A percentile compares a stretch with the other conserved stretches of the same genome.
phyloP scores from a whole-genome alignment of 2,888 invertebrate species.

The Drosophila affinis region DNA sequence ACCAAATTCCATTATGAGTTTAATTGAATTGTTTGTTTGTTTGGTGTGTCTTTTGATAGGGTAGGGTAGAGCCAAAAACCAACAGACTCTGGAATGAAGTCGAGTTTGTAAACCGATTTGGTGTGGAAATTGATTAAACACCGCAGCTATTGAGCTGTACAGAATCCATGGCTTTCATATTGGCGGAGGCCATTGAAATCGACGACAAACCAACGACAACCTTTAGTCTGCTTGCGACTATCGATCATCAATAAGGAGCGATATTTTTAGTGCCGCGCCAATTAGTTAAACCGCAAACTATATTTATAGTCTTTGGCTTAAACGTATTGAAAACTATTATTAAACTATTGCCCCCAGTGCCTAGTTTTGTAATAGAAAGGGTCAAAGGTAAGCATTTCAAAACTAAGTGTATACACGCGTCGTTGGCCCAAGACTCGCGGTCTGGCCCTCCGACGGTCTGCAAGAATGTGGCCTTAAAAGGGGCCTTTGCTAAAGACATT shows the following conservation, averaged over 20 bases:
- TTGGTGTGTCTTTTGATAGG: constrained; percentile 5
- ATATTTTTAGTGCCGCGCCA: constrained; percentile 5
- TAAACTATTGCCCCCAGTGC: constrained; percentile 9
- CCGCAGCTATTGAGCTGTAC: constrained; percentile 6
- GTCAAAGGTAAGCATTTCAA: not conserved
- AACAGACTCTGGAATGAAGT: not conserved
- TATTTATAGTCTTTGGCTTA: not conserved
- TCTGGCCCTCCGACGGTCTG: not conserved
- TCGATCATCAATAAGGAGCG: not conserved
- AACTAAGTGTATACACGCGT: not conserved
- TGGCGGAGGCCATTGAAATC: not conserved
- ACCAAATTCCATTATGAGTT: constrained; percentile 46
- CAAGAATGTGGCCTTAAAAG: constrained; percentile 63
- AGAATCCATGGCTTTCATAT: constrained; percentile 5
- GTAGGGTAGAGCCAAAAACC: not conserved
- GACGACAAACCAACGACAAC: no score
- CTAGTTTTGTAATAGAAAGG: not conserved
- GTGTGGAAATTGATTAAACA: constrained; percentile 11
- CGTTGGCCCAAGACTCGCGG: constrained; percentile 42
- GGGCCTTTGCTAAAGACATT: constrained; percentile 30
- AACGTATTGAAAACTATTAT: constrained; percentile 10
- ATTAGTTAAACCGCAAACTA: not conserved
- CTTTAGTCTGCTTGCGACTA: not conserved
- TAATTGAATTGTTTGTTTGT: constrained; percentile 49
- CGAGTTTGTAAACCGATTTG: not conserved